Evolutionary conservation across 2,888 invertebrate genomes (phyloP), one percentile per base, ranked within the genome.

Genomic region (Hyles lineata): DNA sequence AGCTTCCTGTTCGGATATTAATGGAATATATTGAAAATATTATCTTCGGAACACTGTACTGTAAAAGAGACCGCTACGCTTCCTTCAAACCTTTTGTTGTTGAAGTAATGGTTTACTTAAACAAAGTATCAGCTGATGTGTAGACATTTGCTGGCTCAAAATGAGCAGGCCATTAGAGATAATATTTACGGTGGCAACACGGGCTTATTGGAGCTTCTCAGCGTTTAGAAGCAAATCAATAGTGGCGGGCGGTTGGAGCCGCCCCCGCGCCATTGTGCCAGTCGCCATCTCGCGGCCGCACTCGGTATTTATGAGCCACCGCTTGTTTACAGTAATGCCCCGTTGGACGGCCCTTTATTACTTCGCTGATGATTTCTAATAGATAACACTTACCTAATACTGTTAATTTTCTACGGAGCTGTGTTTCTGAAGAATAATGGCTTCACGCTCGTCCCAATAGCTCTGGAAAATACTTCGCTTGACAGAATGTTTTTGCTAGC

Each of bases 191-290:
- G 52, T 67, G n/a, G 67, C 23, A 67, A 17, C 63, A 43, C 60
- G 23, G 21, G 35, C 15, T 67, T 67, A 67, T 67, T 67, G 50
- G 43, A 15, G 50, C 50, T 67, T 17, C 67, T 23, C 23, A 60
- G 25, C 23, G 50, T 69, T 43, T 67, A 80, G 78, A 79, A 80
- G 80, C 81, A 79, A 82, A 82, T 82, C 80, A 81, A 80, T 83
- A 78, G 81, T 76, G 71, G 74, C 77, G 75, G 72, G 73, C 83
- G 84, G 75, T 43, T 11, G 84, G 83, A 84, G 85, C 84, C 90
- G 90, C 91, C 91, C 88, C 88, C 91, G 83, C 87, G 75, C 88
- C 80, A 90, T 91, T 91, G 90, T 91, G 78, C 78, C 73, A 79
- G 80, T 82, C 81, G 85, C 85, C 89, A 85, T 87, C 89, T 87